phyloP scores from a whole-genome alignment of 2,113 vertebrate species.

The Festucalex cinctus region DNA sequence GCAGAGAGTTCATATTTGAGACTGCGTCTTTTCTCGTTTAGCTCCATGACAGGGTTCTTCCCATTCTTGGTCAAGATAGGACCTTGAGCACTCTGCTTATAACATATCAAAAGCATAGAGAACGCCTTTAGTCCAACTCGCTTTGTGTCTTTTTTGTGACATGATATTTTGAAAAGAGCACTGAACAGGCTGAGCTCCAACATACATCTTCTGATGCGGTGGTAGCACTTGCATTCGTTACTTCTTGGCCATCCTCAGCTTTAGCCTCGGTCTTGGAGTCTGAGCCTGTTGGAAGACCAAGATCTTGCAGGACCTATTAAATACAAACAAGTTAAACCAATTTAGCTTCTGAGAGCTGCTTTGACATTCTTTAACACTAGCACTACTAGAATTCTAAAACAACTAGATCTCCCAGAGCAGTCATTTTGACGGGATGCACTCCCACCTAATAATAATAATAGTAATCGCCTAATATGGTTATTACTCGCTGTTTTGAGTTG shows the following conservation, averaged over 20 bases:
- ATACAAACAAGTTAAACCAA: not conserved
- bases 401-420: no score
- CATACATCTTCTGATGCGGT: constrained; percentile 52
- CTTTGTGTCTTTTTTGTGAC: not conserved
- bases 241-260: constrained; percentile 57
- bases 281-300: constrained; percentile 81
- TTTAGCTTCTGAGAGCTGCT: not conserved
- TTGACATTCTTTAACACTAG: not conserved
- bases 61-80: constrained; percentile 94
- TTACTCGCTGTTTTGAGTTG: no score
- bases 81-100: constrained; percentile 74
- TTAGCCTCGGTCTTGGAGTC: constrained; percentile 73
- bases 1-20: constrained; percentile 93
- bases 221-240: constrained; percentile 41
- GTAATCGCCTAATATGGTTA: no score
- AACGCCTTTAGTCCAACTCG: not conserved
- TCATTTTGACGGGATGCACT: no score
- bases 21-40: constrained; percentile 93
- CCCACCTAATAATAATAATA: no score
- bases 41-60: constrained; percentile 97
- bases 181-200: not conserved
- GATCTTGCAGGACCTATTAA: constrained; percentile 84
- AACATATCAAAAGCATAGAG: constrained; percentile 25
- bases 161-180: not conserved
- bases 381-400: no score